phyloP scores from a whole-genome alignment of 2,888 invertebrate genomes.

The Mesorhabditis sp. region DNA sequence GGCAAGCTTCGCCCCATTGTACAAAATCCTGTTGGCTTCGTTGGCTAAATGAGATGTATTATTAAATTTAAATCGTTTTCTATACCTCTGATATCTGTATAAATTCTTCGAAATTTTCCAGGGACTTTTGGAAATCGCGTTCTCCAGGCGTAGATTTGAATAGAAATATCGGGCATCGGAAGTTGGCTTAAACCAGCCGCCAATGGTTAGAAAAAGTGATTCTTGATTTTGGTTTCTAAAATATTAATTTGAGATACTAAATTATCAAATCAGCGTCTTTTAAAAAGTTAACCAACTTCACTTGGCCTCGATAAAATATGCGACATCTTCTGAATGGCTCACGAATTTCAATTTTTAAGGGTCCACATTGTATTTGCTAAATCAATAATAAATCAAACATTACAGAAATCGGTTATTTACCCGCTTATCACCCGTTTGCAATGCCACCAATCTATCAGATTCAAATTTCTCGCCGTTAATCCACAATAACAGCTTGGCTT shows the following conservation, averaged over 20 bases:
- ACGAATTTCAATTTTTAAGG: conserved; percentile 34
- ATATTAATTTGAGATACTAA: not conserved
- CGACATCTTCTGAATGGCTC: conserved; percentile 42
- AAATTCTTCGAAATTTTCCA: conserved; percentile 3
- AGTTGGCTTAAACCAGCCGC: conserved; percentile 38
- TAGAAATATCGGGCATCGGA: conserved; percentile 32
- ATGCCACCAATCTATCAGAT: not conserved
- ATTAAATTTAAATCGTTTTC: not conserved
- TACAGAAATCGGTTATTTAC: not conserved
- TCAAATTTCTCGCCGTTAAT: not conserved
- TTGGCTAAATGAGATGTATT: not conserved
- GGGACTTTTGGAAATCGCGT: not conserved
- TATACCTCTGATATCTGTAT: not conserved
- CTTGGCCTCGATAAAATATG: conserved; percentile 36
- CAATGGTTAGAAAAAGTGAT: conserved; percentile 15
- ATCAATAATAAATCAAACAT: not conserved
- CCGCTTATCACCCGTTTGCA: not conserved
- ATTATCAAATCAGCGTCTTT: not conserved
- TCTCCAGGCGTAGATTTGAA: conserved; percentile 16
- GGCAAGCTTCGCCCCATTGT: not conserved
- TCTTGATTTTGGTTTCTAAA: not conserved
- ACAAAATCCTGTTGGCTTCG: conserved; percentile 1
- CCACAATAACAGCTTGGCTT: not conserved
- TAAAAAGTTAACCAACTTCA: conserved; percentile 20
- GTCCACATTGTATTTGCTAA: conserved; percentile 21